Base-by-base conservation (phyloP, 2,888 invertebrate species). In the Pollenia griseotomentosa region DNA sequence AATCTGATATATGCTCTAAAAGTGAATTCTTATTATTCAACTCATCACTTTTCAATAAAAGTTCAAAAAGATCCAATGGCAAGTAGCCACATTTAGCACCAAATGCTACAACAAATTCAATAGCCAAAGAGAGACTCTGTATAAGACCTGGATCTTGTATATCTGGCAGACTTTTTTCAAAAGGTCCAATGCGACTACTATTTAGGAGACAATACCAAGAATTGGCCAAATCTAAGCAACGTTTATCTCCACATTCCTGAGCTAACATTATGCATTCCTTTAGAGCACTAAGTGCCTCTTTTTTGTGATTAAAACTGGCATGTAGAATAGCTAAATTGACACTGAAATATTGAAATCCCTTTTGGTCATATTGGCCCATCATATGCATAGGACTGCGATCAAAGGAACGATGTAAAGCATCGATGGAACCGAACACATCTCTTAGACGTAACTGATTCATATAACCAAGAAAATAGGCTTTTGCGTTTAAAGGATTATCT, bases 261-360 rank as follows among this genome's bases (percentile, higher is more conserved):
- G 98, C 97, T 91, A 97, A 95, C 93, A 96, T 96, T 77, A 98
- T 96, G 11, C 98, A 97, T 94, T 98, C 98, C 89, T 96, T 96
- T n/a, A 98, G 94, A 16, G 97, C 96, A 83, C 96, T 95, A 91
- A 97, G 93, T 0, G 97, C 97, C 92, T 97, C 96, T 68, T 96
- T 95, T 87, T 97, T 97, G 90, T 90, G 94, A 89, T 92, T 92
- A 93, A 98, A 98, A 89, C 97, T 96, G 66, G 97, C 96, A 92
- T 98, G 97, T 90, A 98, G 94, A 33, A 97, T 96, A 0, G 98
- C 98, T 88, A 98, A 94, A 92, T 98, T 98, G n/a, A 98, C 94
- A 19, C 98, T 97, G 8, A 98, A 98, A 92, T 97, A 98, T 91
- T 98, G 95, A 90, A 97, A 97, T 59, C 96, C 96, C 77, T 94